Percentiles rank a stretch among this genome's conserved stretches.
Conservation (phyloP, 2,888 invertebrate species). For the Heliconius hortense region DNA sequence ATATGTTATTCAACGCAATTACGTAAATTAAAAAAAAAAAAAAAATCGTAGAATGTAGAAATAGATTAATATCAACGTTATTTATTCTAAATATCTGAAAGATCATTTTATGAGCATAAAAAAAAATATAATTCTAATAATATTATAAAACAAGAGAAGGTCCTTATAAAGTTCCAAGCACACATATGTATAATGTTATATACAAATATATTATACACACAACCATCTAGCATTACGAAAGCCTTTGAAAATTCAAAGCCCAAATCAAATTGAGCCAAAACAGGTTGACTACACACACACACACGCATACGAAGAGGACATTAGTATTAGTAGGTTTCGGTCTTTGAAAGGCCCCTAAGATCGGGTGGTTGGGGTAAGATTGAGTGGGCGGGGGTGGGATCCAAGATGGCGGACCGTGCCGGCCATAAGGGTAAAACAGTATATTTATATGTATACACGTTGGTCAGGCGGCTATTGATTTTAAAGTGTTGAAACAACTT, state of each 20-base stretch:
- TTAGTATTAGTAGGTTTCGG: conserved; percentile 81
- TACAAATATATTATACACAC: neutral
- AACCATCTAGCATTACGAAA: conserved; percentile 10
- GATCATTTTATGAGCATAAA: neutral
- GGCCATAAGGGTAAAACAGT: conserved; percentile 81
- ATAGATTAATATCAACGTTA: neutral
- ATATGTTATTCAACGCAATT: too few relatives aligned
- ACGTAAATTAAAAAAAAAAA: too few relatives aligned
- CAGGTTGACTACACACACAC: conserved; percentile 48
- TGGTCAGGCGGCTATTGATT: conserved; percentile 76
- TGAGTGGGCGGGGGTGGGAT: conserved; percentile 71
- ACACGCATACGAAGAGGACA: conserved; percentile 63
- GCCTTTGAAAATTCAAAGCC: conserved; percentile 31
- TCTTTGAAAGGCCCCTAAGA: conserved; percentile 78
- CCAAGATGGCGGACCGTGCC: conserved; percentile 78
- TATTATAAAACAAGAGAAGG: neutral
- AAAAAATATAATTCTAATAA: neutral
- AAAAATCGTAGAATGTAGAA: neutral
- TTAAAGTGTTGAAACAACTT: conserved; percentile 36
- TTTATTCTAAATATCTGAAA: too few relatives aligned
- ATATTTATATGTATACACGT: conserved; percentile 71
- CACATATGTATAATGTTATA: neutral
- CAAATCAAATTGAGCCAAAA: conserved; percentile 35
- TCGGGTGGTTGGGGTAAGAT: conserved; percentile 79
- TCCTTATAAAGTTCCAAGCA: neutral